Evolutionary conservation across 2,888 invertebrate genomes (phyloP).

Genomic region (Pristionchus mayeri): DNA sequence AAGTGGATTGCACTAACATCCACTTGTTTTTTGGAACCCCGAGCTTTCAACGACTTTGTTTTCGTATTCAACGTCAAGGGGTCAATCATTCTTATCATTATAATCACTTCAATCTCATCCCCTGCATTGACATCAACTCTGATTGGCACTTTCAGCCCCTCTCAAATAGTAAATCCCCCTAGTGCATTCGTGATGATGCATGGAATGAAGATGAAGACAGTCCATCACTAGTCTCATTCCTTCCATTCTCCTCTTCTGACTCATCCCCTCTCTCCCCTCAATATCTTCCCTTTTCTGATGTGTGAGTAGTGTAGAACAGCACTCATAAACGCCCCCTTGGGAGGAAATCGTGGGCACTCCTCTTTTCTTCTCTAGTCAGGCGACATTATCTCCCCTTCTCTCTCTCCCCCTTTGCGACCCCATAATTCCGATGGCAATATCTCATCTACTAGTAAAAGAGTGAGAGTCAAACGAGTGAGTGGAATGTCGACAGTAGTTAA

Average conservation of each 20-base stretch:
- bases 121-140: conserved; percentile 1
- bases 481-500: neutral
- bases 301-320: neutral
- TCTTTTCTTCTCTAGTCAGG: too few relatives aligned
- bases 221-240: neutral
- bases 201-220: too few relatives aligned
- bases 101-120: conserved; percentile 4
- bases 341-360: neutral
- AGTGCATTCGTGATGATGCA: too few relatives aligned
- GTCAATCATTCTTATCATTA: neutral
- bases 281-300: neutral
- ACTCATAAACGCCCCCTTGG: conserved; percentile 9
- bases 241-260: neutral
- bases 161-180: too few relatives aligned
- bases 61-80: neutral
- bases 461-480: neutral
- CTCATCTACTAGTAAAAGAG: neutral
- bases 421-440: conserved; percentile 14
- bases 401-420: neutral
- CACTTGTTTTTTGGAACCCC: neutral
- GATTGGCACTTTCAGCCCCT: neutral
- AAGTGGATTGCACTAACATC: neutral
- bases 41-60: neutral
- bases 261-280: neutral
- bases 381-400: conserved; percentile 3